Evolutionary conservation across 2,888 invertebrate species (phyloP).

Genomic region (Sarcophaga caerulescens): DNA sequence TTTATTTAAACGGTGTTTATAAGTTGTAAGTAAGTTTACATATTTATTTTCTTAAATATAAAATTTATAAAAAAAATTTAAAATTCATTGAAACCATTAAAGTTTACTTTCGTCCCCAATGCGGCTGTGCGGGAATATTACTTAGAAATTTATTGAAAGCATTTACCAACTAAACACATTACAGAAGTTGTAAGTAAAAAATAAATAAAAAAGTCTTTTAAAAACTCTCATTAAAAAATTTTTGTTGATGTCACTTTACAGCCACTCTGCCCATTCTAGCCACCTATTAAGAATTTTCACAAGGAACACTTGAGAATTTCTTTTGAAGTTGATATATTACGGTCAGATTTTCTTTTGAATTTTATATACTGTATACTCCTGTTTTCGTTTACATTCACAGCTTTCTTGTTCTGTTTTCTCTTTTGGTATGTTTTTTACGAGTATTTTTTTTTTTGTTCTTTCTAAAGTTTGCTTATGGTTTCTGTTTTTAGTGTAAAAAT

Average conservation of each 20-base stretch:
- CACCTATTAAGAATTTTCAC: no score
- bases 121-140: no score
- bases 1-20: no score
- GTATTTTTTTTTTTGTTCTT: not conserved
- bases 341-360: slow-evolving; percentile 11
- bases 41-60: no score
- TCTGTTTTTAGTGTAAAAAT: not conserved
- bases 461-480: no score
- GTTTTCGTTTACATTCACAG: not conserved
- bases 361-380: not conserved
- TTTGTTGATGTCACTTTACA: slow-evolving; percentile 35
- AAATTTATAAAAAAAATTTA: no score
- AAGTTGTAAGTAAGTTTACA: no score
- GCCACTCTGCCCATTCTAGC: not conserved
- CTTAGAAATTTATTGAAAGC: no score
- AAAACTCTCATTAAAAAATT: slow-evolving; percentile 15
- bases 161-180: not conserved
- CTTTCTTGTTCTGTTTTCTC: slow-evolving; percentile 28
- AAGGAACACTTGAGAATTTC: slow-evolving; percentile 8
- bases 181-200: slow-evolving; percentile 6
- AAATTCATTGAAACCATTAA: no score
- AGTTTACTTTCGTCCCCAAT: no score
- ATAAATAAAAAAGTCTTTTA: not conserved
- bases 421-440: not conserved
- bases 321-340: slow-evolving; percentile 59